A percentile compares a stretch with the other conserved stretches of the same genome.
Conservation (phyloP, 2,797 vertebrate species). For the Cichlasoma orientale region DNA sequence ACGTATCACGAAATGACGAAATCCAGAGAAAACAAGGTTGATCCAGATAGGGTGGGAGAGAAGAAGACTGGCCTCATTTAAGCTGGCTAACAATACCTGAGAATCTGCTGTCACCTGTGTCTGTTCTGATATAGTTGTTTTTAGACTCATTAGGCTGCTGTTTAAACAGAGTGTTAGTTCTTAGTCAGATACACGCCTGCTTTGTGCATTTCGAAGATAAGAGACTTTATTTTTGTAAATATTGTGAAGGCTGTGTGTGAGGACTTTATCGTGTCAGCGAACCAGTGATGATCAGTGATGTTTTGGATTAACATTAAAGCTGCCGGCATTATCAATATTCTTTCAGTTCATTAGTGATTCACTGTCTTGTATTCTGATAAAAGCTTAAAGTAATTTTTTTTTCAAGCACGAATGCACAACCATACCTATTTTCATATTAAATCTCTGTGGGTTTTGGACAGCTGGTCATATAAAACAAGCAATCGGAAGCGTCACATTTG, state of each 20-base stretch:
- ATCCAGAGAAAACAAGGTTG: slow-evolving; percentile 20
- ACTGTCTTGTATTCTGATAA: background rate
- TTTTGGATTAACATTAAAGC: background rate
- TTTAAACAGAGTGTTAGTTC: slow-evolving; percentile 35
- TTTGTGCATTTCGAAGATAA: slow-evolving; percentile 49
- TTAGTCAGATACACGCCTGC: slow-evolving; percentile 8
- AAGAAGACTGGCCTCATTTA: slow-evolving; percentile 26
- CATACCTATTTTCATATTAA: background rate
- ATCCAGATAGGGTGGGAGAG: slow-evolving; percentile 8
- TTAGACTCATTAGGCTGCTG: slow-evolving; percentile 12
- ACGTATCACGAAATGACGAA: slow-evolving; percentile 24
- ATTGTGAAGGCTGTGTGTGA: background rate
- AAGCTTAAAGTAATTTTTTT: background rate
- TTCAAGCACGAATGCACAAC: background rate
- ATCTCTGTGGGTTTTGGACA: background rate
- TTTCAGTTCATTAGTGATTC: background rate
- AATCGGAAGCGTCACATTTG: background rate
- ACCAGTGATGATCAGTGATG: slow-evolving; percentile 4
- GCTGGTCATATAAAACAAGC: background rate
- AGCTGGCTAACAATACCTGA: slow-evolving; percentile 20
- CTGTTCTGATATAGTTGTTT: slow-evolving; percentile 21
- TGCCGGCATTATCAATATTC: background rate
- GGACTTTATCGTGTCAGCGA: background rate
- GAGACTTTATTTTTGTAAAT: slow-evolving; percentile 20
- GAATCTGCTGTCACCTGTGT: slow-evolving; percentile 18